These are phyloP conservation scores for Lophotriccus pileatus DNA, from an alignment of 2,797 vertebrate species.

Conservation along the genomic window DNA sequence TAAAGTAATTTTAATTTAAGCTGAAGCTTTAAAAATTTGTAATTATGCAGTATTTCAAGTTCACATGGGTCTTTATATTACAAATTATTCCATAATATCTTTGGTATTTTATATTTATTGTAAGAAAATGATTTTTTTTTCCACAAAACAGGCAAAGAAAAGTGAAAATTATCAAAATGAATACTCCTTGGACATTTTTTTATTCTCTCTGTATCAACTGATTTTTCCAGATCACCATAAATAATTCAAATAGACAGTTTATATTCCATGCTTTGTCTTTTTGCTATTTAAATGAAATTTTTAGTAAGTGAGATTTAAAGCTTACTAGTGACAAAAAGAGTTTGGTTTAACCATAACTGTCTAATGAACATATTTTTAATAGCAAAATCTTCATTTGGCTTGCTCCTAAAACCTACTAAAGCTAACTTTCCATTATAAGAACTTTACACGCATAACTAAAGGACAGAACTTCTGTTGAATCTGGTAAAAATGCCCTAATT, in stretches of 20 bases:
- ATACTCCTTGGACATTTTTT: background rate
- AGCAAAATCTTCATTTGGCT: background rate
- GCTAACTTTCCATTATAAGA: background rate
- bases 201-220: background rate
- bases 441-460: background rate
- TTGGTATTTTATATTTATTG: background rate
- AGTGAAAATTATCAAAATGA: background rate
- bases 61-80: background rate
- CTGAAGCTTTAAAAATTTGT: background rate
- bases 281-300: background rate
- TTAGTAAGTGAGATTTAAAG: conserved; percentile 2
- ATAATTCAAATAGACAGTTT: conserved; percentile 25
- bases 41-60: background rate
- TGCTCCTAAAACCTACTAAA: background rate
- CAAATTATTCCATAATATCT: background rate
- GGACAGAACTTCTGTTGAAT: background rate
- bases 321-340: background rate
- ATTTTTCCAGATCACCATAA: conserved; percentile 6
- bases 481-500: background rate
- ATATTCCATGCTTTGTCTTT: background rate
- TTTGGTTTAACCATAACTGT: background rate
- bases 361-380: background rate
- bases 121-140: background rate
- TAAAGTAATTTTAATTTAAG: background rate
- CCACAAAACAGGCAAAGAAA: background rate